Percentiles rank a stretch among this genome's conserved stretches.
Conservation (phyloP, 2,888 invertebrate species). For the Morinoia aosen region DNA sequence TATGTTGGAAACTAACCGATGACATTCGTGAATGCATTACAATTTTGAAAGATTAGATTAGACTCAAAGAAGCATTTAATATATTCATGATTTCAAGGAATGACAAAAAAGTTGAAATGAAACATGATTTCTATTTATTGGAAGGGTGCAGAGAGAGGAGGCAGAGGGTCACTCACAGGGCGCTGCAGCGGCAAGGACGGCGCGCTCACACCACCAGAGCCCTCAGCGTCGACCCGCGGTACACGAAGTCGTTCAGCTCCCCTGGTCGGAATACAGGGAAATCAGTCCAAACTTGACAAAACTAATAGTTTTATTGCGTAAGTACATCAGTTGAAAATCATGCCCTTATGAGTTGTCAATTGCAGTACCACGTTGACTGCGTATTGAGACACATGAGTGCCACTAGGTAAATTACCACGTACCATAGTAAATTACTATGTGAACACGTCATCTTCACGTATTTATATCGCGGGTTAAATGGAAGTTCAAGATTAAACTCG, state of each 20-base stretch:
- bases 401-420: too few species aligned
- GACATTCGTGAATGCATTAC: not conserved
- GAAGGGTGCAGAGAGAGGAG: not conserved
- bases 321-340: too few species aligned
- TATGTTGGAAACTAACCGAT: not conserved
- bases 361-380: too few species aligned
- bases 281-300: too few species aligned
- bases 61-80: not conserved
- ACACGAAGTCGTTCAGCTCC: conserved; percentile 26
- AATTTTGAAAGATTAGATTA: not conserved
- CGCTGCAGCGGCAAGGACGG: not conserved
- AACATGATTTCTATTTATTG: not conserved
- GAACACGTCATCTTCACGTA: too few species aligned
- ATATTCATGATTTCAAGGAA: not conserved
- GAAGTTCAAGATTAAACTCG: too few species aligned
- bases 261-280: not conserved
- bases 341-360: too few species aligned
- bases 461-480: too few species aligned
- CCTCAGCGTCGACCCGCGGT: conserved; percentile 26
- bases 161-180: not conserved
- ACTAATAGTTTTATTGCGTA: too few species aligned
- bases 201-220: conserved; percentile 30
- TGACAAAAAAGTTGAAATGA: not conserved
- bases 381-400: too few species aligned
- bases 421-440: too few species aligned